phyloP scores from a whole-genome alignment of 2,888 invertebrate species.

The Idaea straminata region DNA sequence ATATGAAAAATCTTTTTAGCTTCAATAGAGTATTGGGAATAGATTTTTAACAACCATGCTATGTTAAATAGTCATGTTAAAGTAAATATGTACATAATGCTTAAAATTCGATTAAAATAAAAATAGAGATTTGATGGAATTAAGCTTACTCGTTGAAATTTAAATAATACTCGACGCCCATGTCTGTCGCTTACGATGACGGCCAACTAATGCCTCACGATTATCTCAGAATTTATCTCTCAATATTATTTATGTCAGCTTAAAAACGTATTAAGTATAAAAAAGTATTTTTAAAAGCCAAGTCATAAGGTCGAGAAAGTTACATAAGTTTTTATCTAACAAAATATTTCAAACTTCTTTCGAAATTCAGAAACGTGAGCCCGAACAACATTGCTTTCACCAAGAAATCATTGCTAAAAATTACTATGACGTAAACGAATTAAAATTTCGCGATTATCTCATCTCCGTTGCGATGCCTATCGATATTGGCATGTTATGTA shows the following conservation, averaged over 20 bases:
- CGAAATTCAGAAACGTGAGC: neutral
- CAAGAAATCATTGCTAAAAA: conserved; percentile 9
- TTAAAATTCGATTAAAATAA: conserved; percentile 30
- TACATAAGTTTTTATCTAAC: conserved; percentile 5
- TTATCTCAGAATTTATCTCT: conserved; percentile 57
- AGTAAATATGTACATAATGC: conserved; percentile 18
- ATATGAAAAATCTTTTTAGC: too few relatives aligned
- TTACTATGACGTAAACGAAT: conserved; percentile 25
- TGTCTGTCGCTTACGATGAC: conserved; percentile 33
- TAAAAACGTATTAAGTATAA: conserved; percentile 43
- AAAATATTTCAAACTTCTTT: neutral
- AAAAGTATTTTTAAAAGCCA: conserved; percentile 36
- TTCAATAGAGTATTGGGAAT: too few relatives aligned
- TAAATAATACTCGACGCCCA: conserved; percentile 51
- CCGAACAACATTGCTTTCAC: neutral
- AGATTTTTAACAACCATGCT: neutral
- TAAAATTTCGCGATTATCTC: conserved; percentile 37
- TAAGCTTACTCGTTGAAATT: conserved; percentile 57
- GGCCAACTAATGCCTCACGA: conserved; percentile 46
- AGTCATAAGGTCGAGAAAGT: conserved; percentile 26
- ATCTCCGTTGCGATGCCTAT: conserved; percentile 27
- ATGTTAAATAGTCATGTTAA: neutral
- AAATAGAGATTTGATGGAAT: conserved; percentile 39
- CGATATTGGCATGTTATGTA: conserved; percentile 24
- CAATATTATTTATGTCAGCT: conserved; percentile 55